phyloP scores from a whole-genome alignment of 2,888 invertebrate genomes.

The Hylaea fasciaria region DNA sequence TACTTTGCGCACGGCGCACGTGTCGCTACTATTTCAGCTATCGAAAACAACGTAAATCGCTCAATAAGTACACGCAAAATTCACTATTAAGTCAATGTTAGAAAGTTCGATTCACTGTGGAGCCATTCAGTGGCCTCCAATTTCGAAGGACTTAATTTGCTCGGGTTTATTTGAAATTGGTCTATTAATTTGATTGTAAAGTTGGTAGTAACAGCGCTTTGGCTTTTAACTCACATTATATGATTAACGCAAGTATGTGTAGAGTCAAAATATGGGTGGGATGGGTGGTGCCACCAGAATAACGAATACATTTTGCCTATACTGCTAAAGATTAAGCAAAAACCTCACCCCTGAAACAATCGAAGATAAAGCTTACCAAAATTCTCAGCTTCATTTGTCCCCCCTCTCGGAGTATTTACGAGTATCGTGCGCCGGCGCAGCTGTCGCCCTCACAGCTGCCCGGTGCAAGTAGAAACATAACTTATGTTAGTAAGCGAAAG shows the following conservation, averaged over 20 bases:
- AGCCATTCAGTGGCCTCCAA: not conserved
- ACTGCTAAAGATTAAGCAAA: not conserved
- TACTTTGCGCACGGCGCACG: constrained; percentile 81
- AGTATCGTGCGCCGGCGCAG: constrained; percentile 56
- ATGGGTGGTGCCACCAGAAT: too few relatives aligned
- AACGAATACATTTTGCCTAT: too few relatives aligned
- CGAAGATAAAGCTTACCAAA: constrained; percentile 10
- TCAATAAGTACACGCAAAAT: constrained; percentile 17
- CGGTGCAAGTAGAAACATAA: constrained; percentile 47
- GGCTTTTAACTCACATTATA: too few relatives aligned
- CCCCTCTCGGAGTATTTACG: constrained; percentile 60
- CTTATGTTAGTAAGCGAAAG: constrained; percentile 24
- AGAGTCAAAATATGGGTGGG: too few relatives aligned
- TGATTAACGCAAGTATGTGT: too few relatives aligned
- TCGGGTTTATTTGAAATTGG: not conserved
- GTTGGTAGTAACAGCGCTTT: not conserved
- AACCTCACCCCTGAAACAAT: not conserved
- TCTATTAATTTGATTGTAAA: not conserved
- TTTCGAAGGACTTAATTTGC: constrained; percentile 1
- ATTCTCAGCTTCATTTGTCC: constrained; percentile 45
- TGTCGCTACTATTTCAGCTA: constrained; percentile 53
- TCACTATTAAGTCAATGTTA: constrained; percentile 5
- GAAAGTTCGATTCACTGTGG: constrained; percentile 5
- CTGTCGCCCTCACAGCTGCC: constrained; percentile 56
- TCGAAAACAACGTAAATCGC: constrained; percentile 59